Base-by-base conservation (phyloP, 2,888 invertebrate genomes). In the Hirtodrosophila confusa region DNA sequence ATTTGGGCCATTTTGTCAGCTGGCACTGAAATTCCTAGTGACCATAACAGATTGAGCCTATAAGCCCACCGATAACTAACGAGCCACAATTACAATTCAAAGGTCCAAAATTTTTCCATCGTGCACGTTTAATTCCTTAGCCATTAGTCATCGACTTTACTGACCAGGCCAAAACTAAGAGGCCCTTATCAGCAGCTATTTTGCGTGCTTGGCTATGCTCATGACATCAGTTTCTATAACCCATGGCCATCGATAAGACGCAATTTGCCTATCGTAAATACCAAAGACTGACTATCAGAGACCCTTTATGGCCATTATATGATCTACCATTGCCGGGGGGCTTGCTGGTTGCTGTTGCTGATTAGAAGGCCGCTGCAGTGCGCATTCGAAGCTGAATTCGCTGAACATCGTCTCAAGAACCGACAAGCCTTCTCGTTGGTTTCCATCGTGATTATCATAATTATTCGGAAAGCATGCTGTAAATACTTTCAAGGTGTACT, bases 191-290 rank as follows among this genome's bases (percentile, higher is more conserved):
- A 41, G 37, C 24, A 43, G 45, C 39, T 23, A 36, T 44, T 47
- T 48, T 31, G 49, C 48, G 45, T 17, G 51, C 41, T 51, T 55
- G 24, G 12, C 48, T 17, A 41, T 11, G 37, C 24, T 55, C 62
- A 64, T 86, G 85, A 86, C 82, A 85, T 85, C 82, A 80, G 70
- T 70, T 69, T 71, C 58, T 67, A 65, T 58, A 61, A 58, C 60
- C 62, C 47, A 6, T 57, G 49, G 24, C 51, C 50, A 62, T 63
- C 60, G 82, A 85, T 85, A 85, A 78, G 69, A 39, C 61, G 65
- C 66, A 65, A 86, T 87, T 84, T 64, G 74, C 40, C 49, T 50
- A 56, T 58, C 63, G 65, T 75, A 84, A 86, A 80, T 86, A 77
- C 82, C 82, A 48, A 66, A 60, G 65, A 57, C 64, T 54, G 78